These are phyloP conservation scores for Aleiodes sp. DNA, from an alignment of 1,140 invertebrate species.

Conservation along the genomic window DNA sequence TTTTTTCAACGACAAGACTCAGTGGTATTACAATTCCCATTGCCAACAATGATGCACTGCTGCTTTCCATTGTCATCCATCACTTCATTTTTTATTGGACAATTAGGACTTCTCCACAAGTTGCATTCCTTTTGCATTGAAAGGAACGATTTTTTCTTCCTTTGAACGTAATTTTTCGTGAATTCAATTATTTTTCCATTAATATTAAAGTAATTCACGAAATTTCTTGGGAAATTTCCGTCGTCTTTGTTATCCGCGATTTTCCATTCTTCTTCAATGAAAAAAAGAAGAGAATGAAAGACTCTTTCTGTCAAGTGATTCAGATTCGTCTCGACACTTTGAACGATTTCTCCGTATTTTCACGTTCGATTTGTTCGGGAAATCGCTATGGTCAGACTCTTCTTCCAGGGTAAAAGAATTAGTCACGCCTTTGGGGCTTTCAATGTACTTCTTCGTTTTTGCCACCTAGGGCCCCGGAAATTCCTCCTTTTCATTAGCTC, in stretches of 20 bases:
- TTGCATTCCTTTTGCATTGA: not conserved
- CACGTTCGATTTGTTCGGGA: slow-evolving; percentile 22
- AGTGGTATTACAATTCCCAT: too few relatives aligned
- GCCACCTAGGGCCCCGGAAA: not conserved
- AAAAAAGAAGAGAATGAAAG: not conserved
- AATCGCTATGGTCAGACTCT: slow-evolving; percentile 15
- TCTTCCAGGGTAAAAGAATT: slow-evolving; percentile 15
- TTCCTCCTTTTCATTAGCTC: not conserved
- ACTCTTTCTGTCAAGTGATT: slow-evolving; percentile 22
- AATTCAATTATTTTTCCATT: not conserved
- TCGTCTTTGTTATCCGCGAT: not conserved
- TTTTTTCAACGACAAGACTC: not conserved
- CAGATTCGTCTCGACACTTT: slow-evolving; percentile 35
- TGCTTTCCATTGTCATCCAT: not conserved
- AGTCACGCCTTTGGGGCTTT: slow-evolving; percentile 21
- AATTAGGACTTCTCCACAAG: not conserved
- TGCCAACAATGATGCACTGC: not conserved
- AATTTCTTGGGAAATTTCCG: not conserved
- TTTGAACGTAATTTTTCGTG: not conserved
- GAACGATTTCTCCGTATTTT: slow-evolving; percentile 35
- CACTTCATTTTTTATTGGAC: slow-evolving; percentile 12
- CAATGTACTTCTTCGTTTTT: not conserved
- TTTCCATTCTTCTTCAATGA: not conserved
- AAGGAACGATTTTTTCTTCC: not conserved
- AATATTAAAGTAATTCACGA: too few relatives aligned